Base-by-base conservation (phyloP, 2,113 vertebrate species). In the Pygathrix nemaeus region DNA sequence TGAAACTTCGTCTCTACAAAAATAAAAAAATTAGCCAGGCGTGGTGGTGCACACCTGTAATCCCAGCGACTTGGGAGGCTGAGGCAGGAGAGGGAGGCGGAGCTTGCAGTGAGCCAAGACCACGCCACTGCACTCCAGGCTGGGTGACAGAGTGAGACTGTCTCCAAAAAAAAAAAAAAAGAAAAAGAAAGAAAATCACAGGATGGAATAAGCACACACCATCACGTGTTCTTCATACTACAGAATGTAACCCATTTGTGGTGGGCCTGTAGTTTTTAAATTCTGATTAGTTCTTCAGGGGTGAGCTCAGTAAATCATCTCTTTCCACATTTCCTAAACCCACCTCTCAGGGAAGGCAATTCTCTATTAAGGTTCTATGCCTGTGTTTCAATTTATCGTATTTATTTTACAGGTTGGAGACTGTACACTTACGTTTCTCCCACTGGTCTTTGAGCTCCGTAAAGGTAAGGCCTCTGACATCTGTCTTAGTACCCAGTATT, bases 161-260 rank as follows among this genome's bases (percentile, higher is more conserved):
- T 30, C 61, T 64, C 27, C 75, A 84, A 91, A 93, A 38, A 93
- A 25, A 64, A 64, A 94, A 64, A 30, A 27, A 64, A 27, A 27
- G 17, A 79, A 88, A 93, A 93, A 84, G 20, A 64, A 94, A 64
- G 75, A 84, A 94, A 93, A 84, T 27, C 66, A 94, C 18, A 81
- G 38, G 5, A 45, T 68, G 27, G 6, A 91, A 88, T 3, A 92
- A 75, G 14, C 11, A 18, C 75, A 79, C 10, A 93, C 10, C 50
- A 75, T 4, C n/a, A 27, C 38, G 91, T 57, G 16, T 48, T 85
- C 72, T 85, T 82, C 66, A 86, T 6, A 25, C 25, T 72, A 82
- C 2, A 90, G n/a, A 93, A 83, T 32, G 43, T 20, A 27, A 84
- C 32, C 38, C 6, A 68, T 25, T 48, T 88, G 66, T 66, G 73